Evolutionary conservation across 2,888 invertebrate genomes (phyloP).

Genomic region (Ophion ventricosus): DNA sequence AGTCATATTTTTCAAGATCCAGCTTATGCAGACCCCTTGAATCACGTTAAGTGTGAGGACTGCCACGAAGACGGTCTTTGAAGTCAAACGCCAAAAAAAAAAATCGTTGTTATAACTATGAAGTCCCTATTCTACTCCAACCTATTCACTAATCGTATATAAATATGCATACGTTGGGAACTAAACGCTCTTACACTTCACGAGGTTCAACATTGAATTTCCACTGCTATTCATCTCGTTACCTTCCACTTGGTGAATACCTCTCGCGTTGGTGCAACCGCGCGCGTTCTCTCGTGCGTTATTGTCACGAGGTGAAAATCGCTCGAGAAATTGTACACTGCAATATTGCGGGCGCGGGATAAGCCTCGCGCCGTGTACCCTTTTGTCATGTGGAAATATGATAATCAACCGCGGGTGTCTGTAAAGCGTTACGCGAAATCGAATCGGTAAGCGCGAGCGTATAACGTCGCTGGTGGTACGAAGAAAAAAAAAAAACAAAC

Average conservation of each 20-base stretch:
- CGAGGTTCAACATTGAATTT: slow-evolving; percentile 58
- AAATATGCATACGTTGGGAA: slow-evolving; percentile 4
- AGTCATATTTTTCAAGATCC: too few species aligned
- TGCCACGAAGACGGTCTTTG: too few species aligned
- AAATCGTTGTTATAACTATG: not conserved
- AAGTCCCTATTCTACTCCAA: not conserved
- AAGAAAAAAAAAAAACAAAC: not conserved
- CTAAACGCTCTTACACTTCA: slow-evolving; percentile 30
- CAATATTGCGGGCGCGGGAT: not conserved
- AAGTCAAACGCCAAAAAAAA: too few species aligned
- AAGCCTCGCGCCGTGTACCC: slow-evolving; percentile 2
- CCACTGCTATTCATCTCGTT: slow-evolving; percentile 47
- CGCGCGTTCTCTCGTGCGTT: not conserved
- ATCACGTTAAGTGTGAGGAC: too few species aligned
- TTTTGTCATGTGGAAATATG: slow-evolving; percentile 32
- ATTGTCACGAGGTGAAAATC: slow-evolving; percentile 19
- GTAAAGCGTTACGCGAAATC: not conserved
- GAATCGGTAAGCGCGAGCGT: slow-evolving; percentile 19
- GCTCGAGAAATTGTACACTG: slow-evolving; percentile 34
- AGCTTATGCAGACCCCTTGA: too few species aligned
- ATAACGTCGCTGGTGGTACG: not conserved
- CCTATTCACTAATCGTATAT: not conserved
- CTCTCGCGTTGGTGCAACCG: slow-evolving; percentile 13
- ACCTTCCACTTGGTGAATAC: slow-evolving; percentile 50
- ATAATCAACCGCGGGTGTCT: slow-evolving; percentile 32